These are phyloP conservation scores for Drosophila melanogaster DNA, from an alignment of 1,140 invertebrate species.

Conservation along the genomic window DNA sequence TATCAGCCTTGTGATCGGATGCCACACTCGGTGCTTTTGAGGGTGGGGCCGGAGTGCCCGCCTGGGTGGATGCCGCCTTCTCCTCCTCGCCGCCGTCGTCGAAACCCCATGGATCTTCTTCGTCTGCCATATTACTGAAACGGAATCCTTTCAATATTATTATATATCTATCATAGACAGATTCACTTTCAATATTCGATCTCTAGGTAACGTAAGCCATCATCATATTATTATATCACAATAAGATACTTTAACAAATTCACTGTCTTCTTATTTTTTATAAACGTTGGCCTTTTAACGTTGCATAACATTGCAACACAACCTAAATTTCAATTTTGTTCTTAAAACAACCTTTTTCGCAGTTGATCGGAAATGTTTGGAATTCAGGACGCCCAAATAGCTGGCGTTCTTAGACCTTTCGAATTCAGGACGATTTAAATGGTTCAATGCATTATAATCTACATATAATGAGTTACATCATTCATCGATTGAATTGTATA, in stretches of 20 bases:
- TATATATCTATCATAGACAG: not conserved
- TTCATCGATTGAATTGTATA: not conserved
- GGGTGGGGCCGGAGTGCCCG: slow-evolving; percentile 31
- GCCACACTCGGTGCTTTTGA: slow-evolving; percentile 42
- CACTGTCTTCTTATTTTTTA: no score
- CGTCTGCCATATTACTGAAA: slow-evolving; percentile 77
- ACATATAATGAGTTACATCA: slow-evolving; percentile 1
- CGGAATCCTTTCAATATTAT: no score
- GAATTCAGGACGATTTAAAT: slow-evolving; percentile 5
- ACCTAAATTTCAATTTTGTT: not conserved
- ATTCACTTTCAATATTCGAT: not conserved
- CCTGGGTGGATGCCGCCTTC: slow-evolving; percentile 15
- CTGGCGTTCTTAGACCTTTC: not conserved
- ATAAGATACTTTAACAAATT: not conserved
- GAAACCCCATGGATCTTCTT: slow-evolving; percentile 84
- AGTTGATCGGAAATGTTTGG: not conserved
- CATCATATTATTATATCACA: not conserved
- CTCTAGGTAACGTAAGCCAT: not conserved
- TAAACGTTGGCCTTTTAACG: not conserved
- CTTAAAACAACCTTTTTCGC: not conserved
- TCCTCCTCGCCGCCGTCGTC: slow-evolving; percentile 65
- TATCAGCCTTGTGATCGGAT: slow-evolving; percentile 56
- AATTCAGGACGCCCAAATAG: slow-evolving; percentile 1
- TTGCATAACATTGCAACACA: slow-evolving; percentile 2
- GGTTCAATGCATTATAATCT: not conserved